These are phyloP conservation scores for Crotalus helleri DNA, from an alignment of 2,113 vertebrate species.

Conservation along the genomic window DNA sequence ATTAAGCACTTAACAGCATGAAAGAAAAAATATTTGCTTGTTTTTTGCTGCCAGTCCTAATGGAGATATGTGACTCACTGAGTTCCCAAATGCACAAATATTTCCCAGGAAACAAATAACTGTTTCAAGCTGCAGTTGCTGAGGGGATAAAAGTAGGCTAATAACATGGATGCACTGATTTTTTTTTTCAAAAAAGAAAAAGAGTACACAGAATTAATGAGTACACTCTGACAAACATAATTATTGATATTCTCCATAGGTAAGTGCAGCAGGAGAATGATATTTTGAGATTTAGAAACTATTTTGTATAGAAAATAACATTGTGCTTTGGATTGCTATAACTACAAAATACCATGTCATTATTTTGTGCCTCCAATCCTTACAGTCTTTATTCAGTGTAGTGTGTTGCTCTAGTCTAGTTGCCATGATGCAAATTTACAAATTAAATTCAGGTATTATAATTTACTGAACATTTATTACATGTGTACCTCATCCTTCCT, in stretches of 20 bases:
- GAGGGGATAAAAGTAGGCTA: slow-evolving; percentile 24
- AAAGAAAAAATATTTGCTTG: slow-evolving; percentile 47
- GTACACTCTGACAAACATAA: not conserved
- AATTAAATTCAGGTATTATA: not conserved
- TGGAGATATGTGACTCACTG: slow-evolving; percentile 41
- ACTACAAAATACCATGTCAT: not conserved
- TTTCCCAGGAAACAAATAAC: slow-evolving; percentile 57
- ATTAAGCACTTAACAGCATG: slow-evolving; percentile 46
- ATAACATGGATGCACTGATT: slow-evolving; percentile 30
- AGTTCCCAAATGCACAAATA: slow-evolving; percentile 45
- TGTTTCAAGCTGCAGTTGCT: slow-evolving; percentile 35
- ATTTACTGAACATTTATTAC: not conserved
- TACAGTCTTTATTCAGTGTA: not conserved
- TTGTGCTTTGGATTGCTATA: not conserved
- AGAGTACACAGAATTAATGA: not conserved
- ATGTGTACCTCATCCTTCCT: not conserved
- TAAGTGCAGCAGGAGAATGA: not conserved
- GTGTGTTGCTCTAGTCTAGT: not conserved
- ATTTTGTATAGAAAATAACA: not conserved
- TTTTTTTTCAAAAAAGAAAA: not conserved
- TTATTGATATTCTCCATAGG: not conserved
- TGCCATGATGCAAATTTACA: not conserved
- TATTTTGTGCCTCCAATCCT: not conserved
- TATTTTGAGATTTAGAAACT: not conserved
- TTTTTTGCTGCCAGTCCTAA: slow-evolving; percentile 36